Base-by-base conservation (phyloP, 2,888 invertebrate species). In the Pemphredon lugubris region DNA sequence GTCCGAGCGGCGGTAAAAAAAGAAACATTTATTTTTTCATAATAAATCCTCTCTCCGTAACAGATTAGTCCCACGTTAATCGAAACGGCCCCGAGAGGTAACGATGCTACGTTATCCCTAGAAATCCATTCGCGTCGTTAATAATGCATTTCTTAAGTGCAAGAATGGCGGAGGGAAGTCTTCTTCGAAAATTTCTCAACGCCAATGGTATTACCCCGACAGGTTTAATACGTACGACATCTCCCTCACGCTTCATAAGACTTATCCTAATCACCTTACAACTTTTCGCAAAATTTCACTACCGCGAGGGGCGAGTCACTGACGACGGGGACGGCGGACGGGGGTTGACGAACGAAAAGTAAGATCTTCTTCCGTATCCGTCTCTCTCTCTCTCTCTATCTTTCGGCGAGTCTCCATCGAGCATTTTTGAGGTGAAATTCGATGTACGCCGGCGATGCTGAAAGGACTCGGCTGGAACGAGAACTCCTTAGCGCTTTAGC, bases 401-500 rank as follows among this genome's bases (percentile, higher is more conserved):
- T 48, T 14, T 37, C 30, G 23, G 14, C 4, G 32, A 45, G 48
- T 40, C 45, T 59, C 37, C 30, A 34, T 57, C 54, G 63, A 60
- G 57, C 32, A 71, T 71, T 63, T 71, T 71, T 75, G 53, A 39
- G 32, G 57, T 55, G 57, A 79, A 77, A 79, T 77, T 66, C 73
- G 74, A 59, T 44, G 73, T 65, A 51, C 63, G 74, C 21, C 23
- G 57, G 26, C 45, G 18, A 51, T 42, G 58, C 7, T 61, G 77
- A 79, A 77, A 77, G 61, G 75, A 61, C 40, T 34, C 30, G 45
- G 21, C 57, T 18, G 59, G 70, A 71, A 50, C 59, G 50, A 44
- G 67, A 77, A 80, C 78, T 79, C 81, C 73, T 79, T 80, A 74
- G 74, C 74, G 81, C 66, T 68, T 69, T 73, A 65, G 55, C 74